Conservation (phyloP, 2,113 vertebrate genomes). For the Prunella fulvescens region DNA sequence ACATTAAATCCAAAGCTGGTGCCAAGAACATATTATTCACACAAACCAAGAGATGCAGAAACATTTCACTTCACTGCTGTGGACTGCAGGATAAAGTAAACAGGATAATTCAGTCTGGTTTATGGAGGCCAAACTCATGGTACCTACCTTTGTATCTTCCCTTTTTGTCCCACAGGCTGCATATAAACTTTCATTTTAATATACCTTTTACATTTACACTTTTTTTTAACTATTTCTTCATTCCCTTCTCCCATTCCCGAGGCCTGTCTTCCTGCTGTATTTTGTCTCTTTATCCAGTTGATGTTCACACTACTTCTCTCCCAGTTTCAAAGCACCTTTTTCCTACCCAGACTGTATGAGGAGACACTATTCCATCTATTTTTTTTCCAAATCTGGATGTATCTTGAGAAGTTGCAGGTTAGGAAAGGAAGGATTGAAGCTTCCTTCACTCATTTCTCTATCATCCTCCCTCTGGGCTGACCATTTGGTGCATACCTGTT, state of each 20-base stretch:
- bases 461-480: background rate
- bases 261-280: background rate
- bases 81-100: background rate
- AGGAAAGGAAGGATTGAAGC: background rate
- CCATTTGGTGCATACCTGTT: background rate
- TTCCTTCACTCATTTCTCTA: background rate
- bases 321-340: background rate
- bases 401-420: background rate
- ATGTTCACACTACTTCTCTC: background rate
- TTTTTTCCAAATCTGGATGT: background rate
- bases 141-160: background rate
- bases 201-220: background rate
- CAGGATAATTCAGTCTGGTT: background rate
- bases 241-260: background rate
- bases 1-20: constrained; percentile 8
- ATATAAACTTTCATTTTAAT: background rate
- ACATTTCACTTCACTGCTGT: background rate
- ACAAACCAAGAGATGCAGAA: constrained; percentile 12
- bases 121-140: background rate
- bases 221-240: background rate
- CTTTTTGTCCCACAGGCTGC: background rate
- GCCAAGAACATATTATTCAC: constrained; percentile 55
- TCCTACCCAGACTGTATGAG: background rate
- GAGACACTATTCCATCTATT: background rate
- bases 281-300: background rate